These are phyloP conservation scores for Scaptomyza caliginosa DNA, from an alignment of 2,888 invertebrate genomes.

Conservation along the genomic window DNA sequence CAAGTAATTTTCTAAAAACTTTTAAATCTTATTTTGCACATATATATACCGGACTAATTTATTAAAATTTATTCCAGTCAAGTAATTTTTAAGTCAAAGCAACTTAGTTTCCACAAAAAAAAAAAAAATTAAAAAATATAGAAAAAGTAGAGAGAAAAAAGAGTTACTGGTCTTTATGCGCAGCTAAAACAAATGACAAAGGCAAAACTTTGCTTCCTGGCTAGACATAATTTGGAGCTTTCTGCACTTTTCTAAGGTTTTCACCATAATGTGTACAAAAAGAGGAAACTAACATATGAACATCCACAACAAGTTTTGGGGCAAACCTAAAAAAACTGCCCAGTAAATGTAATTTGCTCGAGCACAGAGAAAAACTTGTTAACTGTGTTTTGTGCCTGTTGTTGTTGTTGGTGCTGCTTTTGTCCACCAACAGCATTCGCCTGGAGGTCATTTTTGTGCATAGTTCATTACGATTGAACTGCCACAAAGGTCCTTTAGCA, in stretches of 20 bases:
- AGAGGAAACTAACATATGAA: conserved; percentile 34
- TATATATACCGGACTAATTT: conserved; percentile 22
- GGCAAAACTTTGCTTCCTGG: conserved; percentile 73
- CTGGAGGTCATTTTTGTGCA: conserved; percentile 75
- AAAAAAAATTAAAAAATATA: conserved; percentile 8
- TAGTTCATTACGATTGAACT: conserved; percentile 77
- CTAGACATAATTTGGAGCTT: conserved; percentile 74
- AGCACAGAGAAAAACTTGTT: conserved; percentile 58
- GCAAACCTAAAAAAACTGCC: conserved; percentile 56
- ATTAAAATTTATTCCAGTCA: conserved; percentile 22
- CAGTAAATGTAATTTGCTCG: conserved; percentile 69
- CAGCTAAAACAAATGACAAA: conserved; percentile 65
- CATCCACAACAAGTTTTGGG: conserved; percentile 49
- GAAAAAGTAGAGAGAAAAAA: conserved; percentile 6
- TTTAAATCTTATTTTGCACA: conserved; percentile 3
- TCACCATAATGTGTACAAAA: conserved; percentile 19
- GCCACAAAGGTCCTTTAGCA: conserved; percentile 66
- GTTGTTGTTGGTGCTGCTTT: conserved; percentile 39
- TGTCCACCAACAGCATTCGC: conserved; percentile 60
- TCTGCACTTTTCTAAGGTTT: conserved; percentile 52
- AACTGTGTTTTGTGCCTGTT: conserved; percentile 40
- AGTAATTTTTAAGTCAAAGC: conserved; percentile 17
- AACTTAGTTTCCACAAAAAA: conserved; percentile 15
- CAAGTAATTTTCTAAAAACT: background rate
- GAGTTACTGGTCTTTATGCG: conserved; percentile 25